Base-by-base conservation (phyloP, 2,797 vertebrate species). In the Spheniscus humboldti region DNA sequence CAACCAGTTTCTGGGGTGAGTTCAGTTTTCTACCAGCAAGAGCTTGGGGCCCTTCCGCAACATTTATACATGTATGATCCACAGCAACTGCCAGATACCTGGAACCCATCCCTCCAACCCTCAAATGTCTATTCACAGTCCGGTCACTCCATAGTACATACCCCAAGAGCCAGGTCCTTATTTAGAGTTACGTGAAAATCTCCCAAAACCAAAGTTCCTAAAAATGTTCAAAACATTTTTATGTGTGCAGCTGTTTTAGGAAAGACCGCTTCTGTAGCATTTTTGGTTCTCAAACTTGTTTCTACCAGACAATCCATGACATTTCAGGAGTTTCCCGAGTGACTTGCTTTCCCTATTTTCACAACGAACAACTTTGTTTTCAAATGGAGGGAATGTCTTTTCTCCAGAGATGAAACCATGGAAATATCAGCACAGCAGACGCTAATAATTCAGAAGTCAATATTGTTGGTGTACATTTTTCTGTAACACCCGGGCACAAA, bases 111-210 rank as follows among this genome's bases (percentile, higher is more conserved):
- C 17, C 59, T 71, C 37, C 28, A 55, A 3, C 5, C 43, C 43
- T 63, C 27, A 75, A 50, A 57, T 18, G 4, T 17, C 22, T 78
- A 8, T 39, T 89, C 23, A 67, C 14, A 48, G 48, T 8, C 45
- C 9, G 2, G 13, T n/a, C 33, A 41, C 39, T 41, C 25, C 10
- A 3, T 28, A 62, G 4, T 41, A 48, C 0, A 0, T 33, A 60
- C 7, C 18, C 33, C 25, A 75, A 69, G 56, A 91, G 5, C 9
- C 37, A 89, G 2, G 12, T 67, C 16, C 48, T 80, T 76, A 35
- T 25, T 24, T 39, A 80, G 19, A 56, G 8, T 13, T 35, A 73
- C 3, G 7, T 64, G 48, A 81, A 92, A 84, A 64, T 77, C 12
- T 81, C 37, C 9, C 41, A 9, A 64, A 81, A 16, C 6, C 5